A percentile compares a stretch with the other conserved stretches of the same genome.
phyloP scores from a whole-genome alignment of 2,888 invertebrate genomes.

The Hirudinaria manillensis region DNA sequence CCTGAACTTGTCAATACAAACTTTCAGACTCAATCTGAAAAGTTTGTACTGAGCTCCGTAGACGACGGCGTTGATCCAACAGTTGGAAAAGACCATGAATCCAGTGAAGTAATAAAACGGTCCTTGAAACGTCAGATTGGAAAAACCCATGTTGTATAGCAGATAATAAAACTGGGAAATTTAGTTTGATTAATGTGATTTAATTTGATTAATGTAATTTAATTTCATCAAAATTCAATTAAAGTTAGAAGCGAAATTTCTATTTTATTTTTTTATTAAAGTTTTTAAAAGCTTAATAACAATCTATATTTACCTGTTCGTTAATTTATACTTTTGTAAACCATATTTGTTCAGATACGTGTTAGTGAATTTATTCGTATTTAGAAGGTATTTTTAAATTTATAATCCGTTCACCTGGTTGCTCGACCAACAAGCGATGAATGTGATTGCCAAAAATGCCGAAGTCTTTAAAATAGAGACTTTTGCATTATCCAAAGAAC shows the following conservation, averaged over 20 bases:
- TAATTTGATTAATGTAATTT: background rate
- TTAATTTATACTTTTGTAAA: too few relatives aligned
- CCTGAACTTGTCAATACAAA: background rate
- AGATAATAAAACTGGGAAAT: background rate
- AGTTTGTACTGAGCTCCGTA: slow-evolving; percentile 12
- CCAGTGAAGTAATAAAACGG: background rate
- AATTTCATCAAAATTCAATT: background rate
- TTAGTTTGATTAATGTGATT: background rate
- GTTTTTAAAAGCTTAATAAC: too few relatives aligned
- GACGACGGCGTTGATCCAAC: background rate
- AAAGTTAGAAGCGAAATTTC: background rate
- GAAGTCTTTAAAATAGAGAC: background rate
- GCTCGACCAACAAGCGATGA: background rate
- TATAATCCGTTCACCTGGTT: background rate
- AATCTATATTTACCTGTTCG: too few relatives aligned
- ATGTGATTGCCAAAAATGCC: background rate
- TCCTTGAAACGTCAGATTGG: background rate
- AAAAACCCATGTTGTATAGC: background rate
- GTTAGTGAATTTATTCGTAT: too few relatives aligned
- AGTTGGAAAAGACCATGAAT: slow-evolving; percentile 1
- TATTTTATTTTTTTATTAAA: background rate
- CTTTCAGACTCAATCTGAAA: background rate
- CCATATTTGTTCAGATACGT: too few relatives aligned
- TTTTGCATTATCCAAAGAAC: slow-evolving; percentile 3
- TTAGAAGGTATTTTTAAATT: too few relatives aligned